phyloP scores from a whole-genome alignment of 2,797 vertebrate genomes.

The Orientallactaga sibirica region DNA sequence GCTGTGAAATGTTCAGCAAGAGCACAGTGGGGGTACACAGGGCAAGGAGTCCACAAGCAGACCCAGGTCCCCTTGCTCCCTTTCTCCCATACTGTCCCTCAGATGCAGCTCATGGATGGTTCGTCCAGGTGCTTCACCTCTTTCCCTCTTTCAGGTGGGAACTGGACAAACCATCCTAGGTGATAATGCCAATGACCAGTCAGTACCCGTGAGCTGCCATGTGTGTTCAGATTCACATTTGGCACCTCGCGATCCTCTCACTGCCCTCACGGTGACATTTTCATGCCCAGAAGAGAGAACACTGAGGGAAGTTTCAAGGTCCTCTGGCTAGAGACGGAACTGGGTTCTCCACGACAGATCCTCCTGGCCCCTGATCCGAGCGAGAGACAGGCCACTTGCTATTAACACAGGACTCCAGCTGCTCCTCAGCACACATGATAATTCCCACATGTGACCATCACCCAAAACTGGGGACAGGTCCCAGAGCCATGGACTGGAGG shows the following conservation, averaged over 20 bases:
- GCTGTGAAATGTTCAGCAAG: neutral
- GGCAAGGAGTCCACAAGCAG: neutral
- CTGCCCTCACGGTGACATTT: neutral
- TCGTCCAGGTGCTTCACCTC: neutral
- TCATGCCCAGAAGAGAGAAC: neutral
- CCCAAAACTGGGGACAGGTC: neutral
- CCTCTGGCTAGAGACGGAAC: no score
- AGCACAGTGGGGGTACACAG: neutral
- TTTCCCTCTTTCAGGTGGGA: neutral
- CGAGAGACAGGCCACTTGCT: neutral
- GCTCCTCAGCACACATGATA: neutral
- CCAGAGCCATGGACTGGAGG: neutral
- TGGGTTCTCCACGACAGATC: neutral
- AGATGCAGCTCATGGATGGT: neutral
- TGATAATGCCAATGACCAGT: no score
- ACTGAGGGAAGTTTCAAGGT: neutral
- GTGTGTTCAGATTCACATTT: neutral
- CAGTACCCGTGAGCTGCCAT: neutral
- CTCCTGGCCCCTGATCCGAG: fast-evolving
- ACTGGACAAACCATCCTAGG: neutral
- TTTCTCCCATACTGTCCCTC: neutral
- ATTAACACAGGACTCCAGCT: neutral
- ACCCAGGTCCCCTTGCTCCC: neutral
- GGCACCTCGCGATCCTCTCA: neutral
- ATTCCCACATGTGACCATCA: neutral